Evolutionary conservation across 2,113 vertebrate genomes (phyloP), one percentile per base, ranked within the genome.

Genomic region (Sterrhoptilus dennistouni): DNA sequence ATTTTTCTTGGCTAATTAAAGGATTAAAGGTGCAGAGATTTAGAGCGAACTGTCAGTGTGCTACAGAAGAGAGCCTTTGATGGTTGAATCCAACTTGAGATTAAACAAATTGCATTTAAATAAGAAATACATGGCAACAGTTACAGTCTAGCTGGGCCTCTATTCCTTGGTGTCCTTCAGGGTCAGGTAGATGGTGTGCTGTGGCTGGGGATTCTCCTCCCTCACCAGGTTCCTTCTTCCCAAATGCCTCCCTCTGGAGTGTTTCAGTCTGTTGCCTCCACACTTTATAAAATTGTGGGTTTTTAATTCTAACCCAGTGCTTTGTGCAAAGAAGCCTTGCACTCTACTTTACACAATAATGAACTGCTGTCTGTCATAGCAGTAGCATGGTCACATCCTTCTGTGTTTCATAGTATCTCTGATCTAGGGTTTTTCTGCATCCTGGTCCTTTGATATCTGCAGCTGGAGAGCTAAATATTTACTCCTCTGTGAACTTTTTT

Each of bases 71-170:
- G 80, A 82, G 63, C 82, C 49, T 85, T 90, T 97, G 95, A 95
- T 83, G 93, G 87, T 45, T 89, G 84, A 96, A 92, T 93, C 94
- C 33, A 36, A 87, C 21, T 88, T 95, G 81, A 95, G 94, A 89
- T 90, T 79, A 95, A 96, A 95, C 95, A 93, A 96, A 96, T 87
- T 92, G 83, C 59, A 89, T 96, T 98, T 95, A 95, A 97, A 94
- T 95, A 82, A 89, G 82, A 95, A 76, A 81, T 91, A 81, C 84
- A 65, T 44, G 52, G 59, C 90, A 91, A 66, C 81, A 91, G 85
- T 95, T 61, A 72, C 40, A 50, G 38, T 63, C 52, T 92, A 89
- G 44, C 29, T 94, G 53, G 56, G 70, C 29, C 56, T 95, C 74
- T 87, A 21, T 77, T 60, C 12, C 29, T 45, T 79, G 20, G 11